Percentiles rank a stretch among this genome's conserved stretches.
Conservation (phyloP, 2,888 invertebrate species). For the Andrena marginata region DNA sequence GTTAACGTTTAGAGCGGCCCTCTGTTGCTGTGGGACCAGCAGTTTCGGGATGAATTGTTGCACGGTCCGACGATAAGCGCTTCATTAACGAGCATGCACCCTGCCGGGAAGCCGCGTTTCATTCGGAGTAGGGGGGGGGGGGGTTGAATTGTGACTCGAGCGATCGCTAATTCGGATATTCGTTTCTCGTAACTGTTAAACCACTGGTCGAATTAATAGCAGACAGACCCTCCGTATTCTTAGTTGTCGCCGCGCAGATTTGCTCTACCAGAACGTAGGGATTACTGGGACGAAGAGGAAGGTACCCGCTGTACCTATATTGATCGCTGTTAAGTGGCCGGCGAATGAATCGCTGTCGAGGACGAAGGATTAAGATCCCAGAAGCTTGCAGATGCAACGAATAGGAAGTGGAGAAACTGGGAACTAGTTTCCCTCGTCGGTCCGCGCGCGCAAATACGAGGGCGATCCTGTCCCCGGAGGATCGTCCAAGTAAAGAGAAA, state of each 20-base stretch:
- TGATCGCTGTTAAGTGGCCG: background rate
- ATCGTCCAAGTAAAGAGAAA: slow-evolving; percentile 27
- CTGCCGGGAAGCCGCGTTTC: no score
- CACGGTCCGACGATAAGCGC: background rate
- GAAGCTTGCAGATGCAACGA: background rate
- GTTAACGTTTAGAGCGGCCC: background rate
- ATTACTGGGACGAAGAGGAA: no score
- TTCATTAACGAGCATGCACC: no score
- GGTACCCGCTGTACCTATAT: background rate
- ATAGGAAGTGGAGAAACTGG: slow-evolving; percentile 14
- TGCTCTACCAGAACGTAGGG: no score
- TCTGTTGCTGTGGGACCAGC: background rate
- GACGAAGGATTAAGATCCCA: background rate
- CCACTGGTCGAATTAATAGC: no score
- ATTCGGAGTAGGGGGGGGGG: background rate
- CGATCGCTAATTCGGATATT: background rate
- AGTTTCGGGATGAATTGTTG: background rate
- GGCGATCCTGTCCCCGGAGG: slow-evolving; percentile 15
- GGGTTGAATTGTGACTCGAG: background rate
- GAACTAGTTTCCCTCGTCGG: slow-evolving; percentile 17
- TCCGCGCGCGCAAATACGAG: background rate
- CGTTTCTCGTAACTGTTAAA: no score
- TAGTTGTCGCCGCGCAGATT: no score
- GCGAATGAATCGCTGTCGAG: background rate
- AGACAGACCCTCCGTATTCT: no score